phyloP scores from a whole-genome alignment of 2,888 invertebrate genomes.

The Philereme vetulata region DNA sequence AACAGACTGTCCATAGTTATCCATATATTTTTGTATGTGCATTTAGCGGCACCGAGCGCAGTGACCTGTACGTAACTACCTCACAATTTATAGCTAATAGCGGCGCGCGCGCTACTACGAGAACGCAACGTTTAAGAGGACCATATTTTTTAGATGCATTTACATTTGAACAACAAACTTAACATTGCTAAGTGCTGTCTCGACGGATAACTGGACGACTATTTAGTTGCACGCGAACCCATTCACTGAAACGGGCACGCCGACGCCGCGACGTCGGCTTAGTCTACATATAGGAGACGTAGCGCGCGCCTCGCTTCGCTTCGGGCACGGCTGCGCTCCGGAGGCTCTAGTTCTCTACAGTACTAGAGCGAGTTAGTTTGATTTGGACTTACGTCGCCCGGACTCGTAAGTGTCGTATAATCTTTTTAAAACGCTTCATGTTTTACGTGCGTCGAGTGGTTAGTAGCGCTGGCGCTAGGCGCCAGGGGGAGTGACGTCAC shows the following conservation, averaged over 20 bases:
- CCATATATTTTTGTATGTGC: constrained; percentile 20
- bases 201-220: no score
- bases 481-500: background rate
- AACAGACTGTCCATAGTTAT: constrained; percentile 3
- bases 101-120: constrained; percentile 8
- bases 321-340: background rate
- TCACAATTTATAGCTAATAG: constrained; percentile 6
- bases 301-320: background rate
- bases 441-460: no score
- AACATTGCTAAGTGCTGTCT: no score
- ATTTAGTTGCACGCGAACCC: no score
- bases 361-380: no score
- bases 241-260: no score
- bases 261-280: no score
- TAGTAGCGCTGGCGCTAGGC: background rate
- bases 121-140: background rate
- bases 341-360: no score
- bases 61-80: constrained; percentile 5
- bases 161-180: constrained; percentile 8
- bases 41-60: background rate
- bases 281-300: no score
- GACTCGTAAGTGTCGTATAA: no score
- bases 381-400: no score
- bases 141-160: constrained; percentile 24
- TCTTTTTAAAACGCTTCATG: no score